A percentile compares a stretch with the other conserved stretches of the same genome.
These are phyloP conservation scores for Acanthis flammea DNA, from an alignment of 2,797 vertebrate genomes.

Conservation along the genomic window DNA sequence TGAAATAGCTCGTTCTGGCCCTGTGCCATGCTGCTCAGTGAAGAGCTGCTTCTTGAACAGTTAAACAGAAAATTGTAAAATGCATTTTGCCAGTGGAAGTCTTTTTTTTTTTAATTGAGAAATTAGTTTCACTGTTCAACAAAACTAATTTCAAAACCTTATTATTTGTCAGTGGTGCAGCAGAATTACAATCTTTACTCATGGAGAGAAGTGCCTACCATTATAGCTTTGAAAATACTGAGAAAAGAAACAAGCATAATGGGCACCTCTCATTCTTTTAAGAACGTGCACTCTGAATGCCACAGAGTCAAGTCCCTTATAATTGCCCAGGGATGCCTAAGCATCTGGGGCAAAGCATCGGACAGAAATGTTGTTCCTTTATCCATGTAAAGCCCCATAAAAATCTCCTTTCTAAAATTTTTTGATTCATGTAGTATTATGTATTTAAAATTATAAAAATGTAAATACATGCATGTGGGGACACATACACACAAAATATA, in stretches of 20 bases:
- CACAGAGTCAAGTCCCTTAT: neutral
- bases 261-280: neutral
- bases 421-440: neutral
- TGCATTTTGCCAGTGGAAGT: neutral
- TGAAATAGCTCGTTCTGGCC: constrained; percentile 7
- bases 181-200: neutral
- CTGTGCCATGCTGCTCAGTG: neutral
- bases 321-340: neutral
- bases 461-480: neutral
- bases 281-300: neutral
- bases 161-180: neutral
- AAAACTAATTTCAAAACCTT: constrained; percentile 48
- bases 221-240: constrained; percentile 20
- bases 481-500: neutral
- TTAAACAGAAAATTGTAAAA: constrained; percentile 46
- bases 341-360: neutral
- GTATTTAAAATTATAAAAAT: neutral
- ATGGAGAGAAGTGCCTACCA: neutral
- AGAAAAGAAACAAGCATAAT: neutral
- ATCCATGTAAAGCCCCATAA: neutral
- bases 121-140: neutral
- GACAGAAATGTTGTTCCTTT: neutral
- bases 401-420: neutral
- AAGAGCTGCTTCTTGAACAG: neutral
- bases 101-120: neutral